These are phyloP conservation scores for human (Homo sapiens) DNA, from an alignment of 2,113 vertebrate species.

Conservation along the genomic window DNA sequence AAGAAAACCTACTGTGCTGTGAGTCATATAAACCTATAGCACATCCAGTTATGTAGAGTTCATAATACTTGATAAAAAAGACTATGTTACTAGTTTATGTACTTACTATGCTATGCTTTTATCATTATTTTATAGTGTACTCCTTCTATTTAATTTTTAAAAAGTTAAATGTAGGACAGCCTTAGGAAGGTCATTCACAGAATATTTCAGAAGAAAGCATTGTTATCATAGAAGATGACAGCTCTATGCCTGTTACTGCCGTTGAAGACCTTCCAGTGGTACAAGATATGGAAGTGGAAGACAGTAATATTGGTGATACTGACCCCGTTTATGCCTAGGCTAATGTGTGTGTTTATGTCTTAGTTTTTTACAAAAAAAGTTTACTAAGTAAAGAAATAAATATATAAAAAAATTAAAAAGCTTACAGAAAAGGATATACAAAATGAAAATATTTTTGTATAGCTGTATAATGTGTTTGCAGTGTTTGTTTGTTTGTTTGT, in stretches of 20 bases:
- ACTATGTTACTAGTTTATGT: background rate
- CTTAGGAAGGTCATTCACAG: background rate
- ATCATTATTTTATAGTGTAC: background rate
- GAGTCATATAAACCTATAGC: background rate
- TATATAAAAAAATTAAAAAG: background rate
- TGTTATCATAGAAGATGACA: background rate
- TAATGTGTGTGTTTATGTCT: background rate
- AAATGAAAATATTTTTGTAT: background rate
- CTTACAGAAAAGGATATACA: background rate
- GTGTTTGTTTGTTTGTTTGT: too few relatives aligned
- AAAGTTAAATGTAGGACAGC: background rate
- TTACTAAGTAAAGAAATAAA: background rate
- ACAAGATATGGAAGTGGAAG: background rate
- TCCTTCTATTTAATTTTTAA: background rate
- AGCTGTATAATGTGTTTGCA: background rate
- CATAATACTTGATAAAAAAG: background rate
- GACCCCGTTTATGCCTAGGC: background rate
- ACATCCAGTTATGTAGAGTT: background rate
- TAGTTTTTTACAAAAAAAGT: background rate
- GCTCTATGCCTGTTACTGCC: background rate
- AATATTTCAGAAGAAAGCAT: background rate
- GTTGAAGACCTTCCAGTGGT: background rate
- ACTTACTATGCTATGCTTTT: background rate
- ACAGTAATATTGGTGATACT: background rate
- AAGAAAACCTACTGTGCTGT: background rate